A percentile compares a stretch with the other conserved stretches of the same genome.
Conservation (phyloP, 2,888 invertebrate genomes). For the Meiosimyza decipiens region DNA sequence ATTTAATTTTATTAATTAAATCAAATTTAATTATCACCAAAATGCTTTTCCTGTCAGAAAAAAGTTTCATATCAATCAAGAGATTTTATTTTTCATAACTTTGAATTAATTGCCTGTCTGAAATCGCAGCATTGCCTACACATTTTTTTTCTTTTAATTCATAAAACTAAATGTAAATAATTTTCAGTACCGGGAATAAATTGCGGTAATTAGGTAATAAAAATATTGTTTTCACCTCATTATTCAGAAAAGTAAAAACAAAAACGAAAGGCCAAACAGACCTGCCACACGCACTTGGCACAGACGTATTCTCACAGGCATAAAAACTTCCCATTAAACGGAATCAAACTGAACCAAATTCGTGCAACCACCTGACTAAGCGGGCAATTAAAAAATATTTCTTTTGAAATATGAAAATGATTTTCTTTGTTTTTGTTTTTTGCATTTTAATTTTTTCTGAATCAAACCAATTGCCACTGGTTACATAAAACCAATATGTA, state of each 20-base stretch:
- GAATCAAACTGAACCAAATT: slow-evolving; percentile 11
- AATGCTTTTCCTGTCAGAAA: too few species aligned
- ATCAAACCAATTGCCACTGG: slow-evolving; percentile 32
- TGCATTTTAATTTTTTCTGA: slow-evolving; percentile 1
- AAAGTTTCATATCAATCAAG: too few species aligned
- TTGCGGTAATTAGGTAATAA: slow-evolving; percentile 64
- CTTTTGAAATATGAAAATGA: slow-evolving; percentile 31
- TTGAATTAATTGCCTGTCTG: too few species aligned
- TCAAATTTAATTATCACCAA: too few species aligned
- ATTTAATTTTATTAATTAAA: too few species aligned
- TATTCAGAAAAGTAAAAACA: slow-evolving; percentile 37
- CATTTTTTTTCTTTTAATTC: too few species aligned
- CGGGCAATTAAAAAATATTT: slow-evolving; percentile 30
- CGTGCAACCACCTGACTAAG: slow-evolving; percentile 43
- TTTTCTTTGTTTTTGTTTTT: slow-evolving; percentile 1
- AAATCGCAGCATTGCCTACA: too few species aligned
- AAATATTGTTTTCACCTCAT: slow-evolving; percentile 62
- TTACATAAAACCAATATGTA: slow-evolving; percentile 32
- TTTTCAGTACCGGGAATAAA: slow-evolving; percentile 58
- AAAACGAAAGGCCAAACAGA: slow-evolving; percentile 17
- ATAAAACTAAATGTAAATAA: too few species aligned
- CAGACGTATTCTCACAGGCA: neutral
- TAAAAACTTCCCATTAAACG: slow-evolving; percentile 20
- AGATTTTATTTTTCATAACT: too few species aligned
- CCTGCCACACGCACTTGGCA: slow-evolving; percentile 21